phyloP scores from a whole-genome alignment of 23 tunicate species.

The Halocynthia aurantium region DNA sequence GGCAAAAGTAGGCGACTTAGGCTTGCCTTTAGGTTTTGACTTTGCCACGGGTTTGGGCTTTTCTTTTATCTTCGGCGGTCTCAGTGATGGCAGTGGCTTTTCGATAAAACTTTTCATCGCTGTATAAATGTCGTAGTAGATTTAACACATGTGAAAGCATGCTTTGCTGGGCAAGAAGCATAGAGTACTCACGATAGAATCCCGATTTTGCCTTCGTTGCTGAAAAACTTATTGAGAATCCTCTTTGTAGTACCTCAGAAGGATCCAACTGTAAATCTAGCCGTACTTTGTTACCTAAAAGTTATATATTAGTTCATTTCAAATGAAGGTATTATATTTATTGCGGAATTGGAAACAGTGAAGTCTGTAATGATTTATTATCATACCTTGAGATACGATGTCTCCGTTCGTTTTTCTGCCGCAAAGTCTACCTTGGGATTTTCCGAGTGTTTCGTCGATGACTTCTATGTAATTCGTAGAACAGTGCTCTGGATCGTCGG shows the following conservation, averaged over 20 bases:
- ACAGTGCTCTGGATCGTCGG: conserved; percentile 62
- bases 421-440: conserved; percentile 56
- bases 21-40: neutral
- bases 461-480: conserved; percentile 55
- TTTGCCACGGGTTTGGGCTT: neutral
- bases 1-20: neutral
- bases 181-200: conserved; percentile 50
- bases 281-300: conserved; percentile 45
- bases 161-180: neutral
- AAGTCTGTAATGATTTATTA: neutral
- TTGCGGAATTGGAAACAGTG: neutral
- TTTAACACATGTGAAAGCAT: neutral
- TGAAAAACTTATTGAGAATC: conserved; percentile 41
- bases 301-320: neutral
- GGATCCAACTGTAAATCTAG: conserved; percentile 80
- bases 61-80: neutral
- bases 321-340: neutral
- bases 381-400: conserved; percentile 57
- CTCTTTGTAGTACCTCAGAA: conserved; percentile 29
- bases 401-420: conserved; percentile 55
- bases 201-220: conserved; percentile 50
- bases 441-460: conserved; percentile 48
- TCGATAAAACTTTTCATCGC: conserved; percentile 2
- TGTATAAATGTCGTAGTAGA: neutral
- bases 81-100: conserved; percentile 6